Conservation (phyloP, 2,888 invertebrate species). For the Polyommatus iphigenia region DNA sequence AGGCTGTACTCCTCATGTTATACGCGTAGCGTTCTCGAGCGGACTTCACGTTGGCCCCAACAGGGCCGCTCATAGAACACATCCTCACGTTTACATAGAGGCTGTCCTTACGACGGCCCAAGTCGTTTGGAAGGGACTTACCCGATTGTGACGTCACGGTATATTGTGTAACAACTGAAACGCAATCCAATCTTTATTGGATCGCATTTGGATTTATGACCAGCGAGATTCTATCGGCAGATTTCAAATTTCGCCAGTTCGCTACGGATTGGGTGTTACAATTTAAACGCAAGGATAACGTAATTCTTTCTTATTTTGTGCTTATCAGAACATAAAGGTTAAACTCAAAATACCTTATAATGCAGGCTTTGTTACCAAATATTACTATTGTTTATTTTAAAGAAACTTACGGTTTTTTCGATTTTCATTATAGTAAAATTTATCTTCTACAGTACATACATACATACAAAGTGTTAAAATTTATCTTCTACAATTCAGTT, state of each 20-base stretch:
- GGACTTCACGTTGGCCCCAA: neutral
- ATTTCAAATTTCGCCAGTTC: neutral
- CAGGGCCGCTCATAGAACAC: neutral
- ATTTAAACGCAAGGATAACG: neutral
- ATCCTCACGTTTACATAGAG: neutral
- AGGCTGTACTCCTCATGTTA: neutral
- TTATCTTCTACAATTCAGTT: too few species aligned
- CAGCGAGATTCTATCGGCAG: neutral
- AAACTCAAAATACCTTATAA: neutral
- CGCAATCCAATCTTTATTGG: conserved; percentile 7
- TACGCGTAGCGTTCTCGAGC: neutral
- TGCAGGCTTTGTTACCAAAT: too few species aligned
- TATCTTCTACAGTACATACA: too few species aligned
- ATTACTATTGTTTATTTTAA: too few species aligned
- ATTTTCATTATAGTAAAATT: too few species aligned
- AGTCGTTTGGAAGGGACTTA: conserved; percentile 1
- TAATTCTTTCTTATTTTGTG: neutral
- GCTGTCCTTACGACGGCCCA: neutral
- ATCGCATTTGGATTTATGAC: conserved; percentile 17
- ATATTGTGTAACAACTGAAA: conserved; percentile 12
- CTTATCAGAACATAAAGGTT: neutral
- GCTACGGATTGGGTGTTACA: neutral
- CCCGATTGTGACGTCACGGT: conserved; percentile 15
- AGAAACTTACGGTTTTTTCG: too few species aligned
- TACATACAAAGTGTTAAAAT: too few species aligned